These are phyloP conservation scores for Perodicticus potto DNA, from an alignment of 2,797 vertebrate genomes.

Conservation along the genomic window DNA sequence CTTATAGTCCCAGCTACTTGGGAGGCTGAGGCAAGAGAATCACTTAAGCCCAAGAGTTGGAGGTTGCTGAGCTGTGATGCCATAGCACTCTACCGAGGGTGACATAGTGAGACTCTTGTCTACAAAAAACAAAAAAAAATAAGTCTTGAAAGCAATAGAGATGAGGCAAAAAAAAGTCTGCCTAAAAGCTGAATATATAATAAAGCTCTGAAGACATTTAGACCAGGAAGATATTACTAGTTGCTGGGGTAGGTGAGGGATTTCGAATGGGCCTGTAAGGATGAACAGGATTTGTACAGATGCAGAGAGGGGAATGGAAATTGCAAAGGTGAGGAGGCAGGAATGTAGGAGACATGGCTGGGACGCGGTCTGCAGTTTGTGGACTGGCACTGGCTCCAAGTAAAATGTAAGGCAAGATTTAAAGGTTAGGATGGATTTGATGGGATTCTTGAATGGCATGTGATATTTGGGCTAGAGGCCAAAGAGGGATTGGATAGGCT, in stretches of 20 bases:
- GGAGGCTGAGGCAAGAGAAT: too few relatives aligned
- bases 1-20: too few relatives aligned
- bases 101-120: too few relatives aligned
- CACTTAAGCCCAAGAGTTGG: too few relatives aligned
- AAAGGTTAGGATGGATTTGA: neutral
- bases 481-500: neutral
- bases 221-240: neutral
- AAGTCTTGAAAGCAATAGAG: neutral
- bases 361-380: neutral
- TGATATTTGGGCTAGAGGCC: neutral
- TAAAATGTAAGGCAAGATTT: neutral
- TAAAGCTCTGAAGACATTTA: neutral
- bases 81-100: too few relatives aligned
- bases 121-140: too few relatives aligned
- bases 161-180: neutral
- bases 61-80: too few relatives aligned
- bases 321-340: neutral
- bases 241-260: neutral
- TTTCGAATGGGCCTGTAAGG: neutral
- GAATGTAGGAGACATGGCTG: accelerated
- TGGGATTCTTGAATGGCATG: neutral
- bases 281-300: neutral
- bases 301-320: accelerated
- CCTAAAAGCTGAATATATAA: neutral
- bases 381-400: neutral